phyloP scores from a whole-genome alignment of 30 jellyfish, hydroid and myxozoan genomes.

The Hydra vulgaris region DNA sequence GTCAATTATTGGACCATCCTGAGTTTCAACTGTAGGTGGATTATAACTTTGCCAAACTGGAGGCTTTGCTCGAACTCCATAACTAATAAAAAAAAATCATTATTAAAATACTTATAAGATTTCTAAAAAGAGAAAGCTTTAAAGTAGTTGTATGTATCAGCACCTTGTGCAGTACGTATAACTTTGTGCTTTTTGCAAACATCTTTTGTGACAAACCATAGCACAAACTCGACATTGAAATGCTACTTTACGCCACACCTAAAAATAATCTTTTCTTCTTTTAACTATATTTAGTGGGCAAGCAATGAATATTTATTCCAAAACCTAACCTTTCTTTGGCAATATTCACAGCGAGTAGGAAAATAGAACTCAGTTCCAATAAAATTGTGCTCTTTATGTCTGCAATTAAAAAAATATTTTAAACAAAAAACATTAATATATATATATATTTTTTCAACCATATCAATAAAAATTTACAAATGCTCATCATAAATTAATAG shows the following conservation, averaged over 20 bases:
- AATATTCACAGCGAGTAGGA: constrained; percentile 83
- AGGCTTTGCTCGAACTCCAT: constrained; percentile 94
- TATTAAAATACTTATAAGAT: neutral
- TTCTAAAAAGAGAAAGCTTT: neutral
- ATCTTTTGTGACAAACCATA: constrained; percentile 77
- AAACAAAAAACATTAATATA: neutral
- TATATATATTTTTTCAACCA: no score
- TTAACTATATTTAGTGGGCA: no score
- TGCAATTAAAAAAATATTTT: neutral
- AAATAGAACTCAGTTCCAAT: constrained; percentile 67
- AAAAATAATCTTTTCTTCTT: no score
- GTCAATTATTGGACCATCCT: neutral
- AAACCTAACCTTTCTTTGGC: constrained; percentile 67
- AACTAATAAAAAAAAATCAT: constrained; percentile 18
- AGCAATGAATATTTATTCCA: neutral
- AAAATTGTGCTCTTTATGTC: constrained; percentile 55
- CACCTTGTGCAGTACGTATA: constrained; percentile 86
- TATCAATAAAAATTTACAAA: no score
- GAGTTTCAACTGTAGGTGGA: neutral
- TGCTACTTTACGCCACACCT: constrained; percentile 94
- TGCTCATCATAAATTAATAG: no score
- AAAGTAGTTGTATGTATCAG: neutral
- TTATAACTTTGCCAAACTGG: constrained; percentile 64
- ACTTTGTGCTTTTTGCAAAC: constrained; percentile 69
- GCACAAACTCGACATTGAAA: constrained; percentile 86